Evolutionary conservation across 2,888 invertebrate species (phyloP).

Genomic region (Imbricaverruca yamaguchii): DNA sequence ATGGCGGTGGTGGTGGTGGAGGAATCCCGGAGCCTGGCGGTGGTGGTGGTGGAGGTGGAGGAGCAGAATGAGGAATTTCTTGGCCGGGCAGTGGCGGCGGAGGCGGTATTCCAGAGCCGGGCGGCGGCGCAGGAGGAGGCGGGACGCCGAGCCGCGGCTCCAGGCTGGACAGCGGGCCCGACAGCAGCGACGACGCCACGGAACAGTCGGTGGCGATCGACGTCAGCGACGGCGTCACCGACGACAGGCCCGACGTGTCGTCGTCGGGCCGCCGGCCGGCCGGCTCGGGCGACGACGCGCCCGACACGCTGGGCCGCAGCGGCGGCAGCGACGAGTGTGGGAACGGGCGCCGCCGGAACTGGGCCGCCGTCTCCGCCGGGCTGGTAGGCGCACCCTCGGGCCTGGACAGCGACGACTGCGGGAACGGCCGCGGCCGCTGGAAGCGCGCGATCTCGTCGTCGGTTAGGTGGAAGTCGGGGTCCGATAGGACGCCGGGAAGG

Average conservation of each 20-base stretch:
- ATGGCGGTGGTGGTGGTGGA: slow-evolving; percentile 35
- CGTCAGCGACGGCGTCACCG: slow-evolving; percentile 11
- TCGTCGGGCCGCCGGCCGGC: background rate
- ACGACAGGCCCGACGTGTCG: slow-evolving; percentile 1
- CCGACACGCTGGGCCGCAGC: background rate
- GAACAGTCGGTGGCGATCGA: slow-evolving; percentile 11
- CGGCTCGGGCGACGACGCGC: slow-evolving; percentile 7
- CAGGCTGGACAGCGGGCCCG: slow-evolving; percentile 1
- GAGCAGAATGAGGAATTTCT: slow-evolving; percentile 34
- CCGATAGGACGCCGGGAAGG: background rate
- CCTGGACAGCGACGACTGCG: slow-evolving; percentile 3
- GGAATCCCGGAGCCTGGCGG: background rate
- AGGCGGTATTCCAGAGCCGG: slow-evolving; percentile 28
- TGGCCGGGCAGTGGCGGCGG: slow-evolving; percentile 31
- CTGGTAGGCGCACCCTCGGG: background rate
- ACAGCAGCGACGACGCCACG: background rate
- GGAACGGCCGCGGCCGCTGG: slow-evolving; percentile 14
- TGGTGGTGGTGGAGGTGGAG: slow-evolving; percentile 27
- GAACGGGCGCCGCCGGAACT: background rate
- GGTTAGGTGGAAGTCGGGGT: slow-evolving; percentile 5
- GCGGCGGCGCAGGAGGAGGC: slow-evolving; percentile 27
- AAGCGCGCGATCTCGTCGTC: slow-evolving; percentile 5
- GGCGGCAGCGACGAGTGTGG: background rate
- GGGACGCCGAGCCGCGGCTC: slow-evolving; percentile 16
- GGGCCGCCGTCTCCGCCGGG: background rate